These are phyloP conservation scores for Antheraea yamamai DNA, from an alignment of 2,888 invertebrate genomes.

Conservation along the genomic window DNA sequence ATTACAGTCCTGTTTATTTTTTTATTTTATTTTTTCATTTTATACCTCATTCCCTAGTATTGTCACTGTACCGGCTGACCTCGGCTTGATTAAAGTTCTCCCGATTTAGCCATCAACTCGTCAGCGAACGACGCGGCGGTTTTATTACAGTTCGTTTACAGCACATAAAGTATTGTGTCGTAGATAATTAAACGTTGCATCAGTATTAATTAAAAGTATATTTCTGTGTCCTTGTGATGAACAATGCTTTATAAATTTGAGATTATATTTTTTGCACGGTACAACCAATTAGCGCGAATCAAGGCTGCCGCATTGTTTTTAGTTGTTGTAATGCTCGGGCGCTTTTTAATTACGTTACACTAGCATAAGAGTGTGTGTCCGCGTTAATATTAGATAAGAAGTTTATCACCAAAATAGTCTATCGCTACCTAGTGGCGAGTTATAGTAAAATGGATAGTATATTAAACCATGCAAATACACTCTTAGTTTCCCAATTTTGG, in stretches of 20 bases:
- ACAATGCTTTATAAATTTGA: neutral
- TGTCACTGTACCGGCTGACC: slow-evolving; percentile 34
- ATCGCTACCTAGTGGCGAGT: too few species aligned
- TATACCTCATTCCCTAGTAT: slow-evolving; percentile 50
- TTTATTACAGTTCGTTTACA: neutral
- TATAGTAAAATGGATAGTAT: too few species aligned
- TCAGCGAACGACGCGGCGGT: slow-evolving; percentile 16
- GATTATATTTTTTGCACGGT: neutral
- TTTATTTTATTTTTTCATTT: slow-evolving; percentile 57
- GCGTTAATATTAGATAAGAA: too few species aligned
- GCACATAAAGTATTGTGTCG: neutral
- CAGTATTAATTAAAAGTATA: slow-evolving; percentile 8
- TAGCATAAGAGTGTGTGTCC: too few species aligned
- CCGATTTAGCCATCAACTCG: slow-evolving; percentile 30
- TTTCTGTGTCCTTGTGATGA: neutral
- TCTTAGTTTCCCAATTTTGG: too few species aligned
- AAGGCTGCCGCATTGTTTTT: too few species aligned
- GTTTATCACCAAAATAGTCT: too few species aligned
- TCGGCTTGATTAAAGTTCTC: slow-evolving; percentile 43
- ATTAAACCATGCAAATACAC: too few species aligned
- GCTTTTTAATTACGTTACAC: too few species aligned
- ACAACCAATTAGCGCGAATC: too few species aligned
- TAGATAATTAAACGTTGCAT: neutral
- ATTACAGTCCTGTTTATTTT: slow-evolving; percentile 30
- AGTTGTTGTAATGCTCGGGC: too few species aligned